Evolutionary conservation across 2,888 invertebrate species (phyloP).

Genomic region (Campoplex nolae): DNA sequence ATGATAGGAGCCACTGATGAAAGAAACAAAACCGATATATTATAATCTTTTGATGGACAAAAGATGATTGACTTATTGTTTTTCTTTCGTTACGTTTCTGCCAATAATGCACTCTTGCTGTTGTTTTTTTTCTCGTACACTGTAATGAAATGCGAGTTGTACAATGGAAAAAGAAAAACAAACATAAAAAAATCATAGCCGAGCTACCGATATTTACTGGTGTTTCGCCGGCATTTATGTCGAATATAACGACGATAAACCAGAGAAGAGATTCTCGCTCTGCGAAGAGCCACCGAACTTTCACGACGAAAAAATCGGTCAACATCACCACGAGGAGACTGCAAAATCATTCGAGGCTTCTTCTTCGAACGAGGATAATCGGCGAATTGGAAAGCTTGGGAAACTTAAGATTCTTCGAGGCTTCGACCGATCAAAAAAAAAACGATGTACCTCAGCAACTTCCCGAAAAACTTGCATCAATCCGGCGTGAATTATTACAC

Average conservation of each 20-base stretch:
- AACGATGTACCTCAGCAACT: background rate
- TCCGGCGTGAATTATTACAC: background rate
- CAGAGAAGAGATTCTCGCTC: background rate
- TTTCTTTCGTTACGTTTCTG: slow-evolving; percentile 31
- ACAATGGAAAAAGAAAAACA: background rate
- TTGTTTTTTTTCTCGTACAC: slow-evolving; percentile 18
- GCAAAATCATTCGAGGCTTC: background rate
- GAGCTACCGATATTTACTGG: background rate
- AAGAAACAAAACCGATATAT: background rate
- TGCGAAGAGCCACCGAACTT: slow-evolving; percentile 15
- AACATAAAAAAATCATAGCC: background rate
- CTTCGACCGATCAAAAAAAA: background rate
- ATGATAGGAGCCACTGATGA: slow-evolving; percentile 68
- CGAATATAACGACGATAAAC: slow-evolving; percentile 2
- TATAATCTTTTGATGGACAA: slow-evolving; percentile 55
- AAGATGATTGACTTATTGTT: slow-evolving; percentile 50
- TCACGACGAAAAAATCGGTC: background rate
- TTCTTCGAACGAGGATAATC: background rate
- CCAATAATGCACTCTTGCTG: background rate
- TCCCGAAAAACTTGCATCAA: background rate
- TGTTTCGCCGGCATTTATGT: background rate
- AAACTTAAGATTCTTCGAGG: background rate
- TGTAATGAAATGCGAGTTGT: slow-evolving; percentile 23
- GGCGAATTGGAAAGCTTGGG: background rate
- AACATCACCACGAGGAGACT: background rate